Evolutionary conservation across 2,797 vertebrate species (phyloP).

Genomic region (Nothura maculosa): DNA sequence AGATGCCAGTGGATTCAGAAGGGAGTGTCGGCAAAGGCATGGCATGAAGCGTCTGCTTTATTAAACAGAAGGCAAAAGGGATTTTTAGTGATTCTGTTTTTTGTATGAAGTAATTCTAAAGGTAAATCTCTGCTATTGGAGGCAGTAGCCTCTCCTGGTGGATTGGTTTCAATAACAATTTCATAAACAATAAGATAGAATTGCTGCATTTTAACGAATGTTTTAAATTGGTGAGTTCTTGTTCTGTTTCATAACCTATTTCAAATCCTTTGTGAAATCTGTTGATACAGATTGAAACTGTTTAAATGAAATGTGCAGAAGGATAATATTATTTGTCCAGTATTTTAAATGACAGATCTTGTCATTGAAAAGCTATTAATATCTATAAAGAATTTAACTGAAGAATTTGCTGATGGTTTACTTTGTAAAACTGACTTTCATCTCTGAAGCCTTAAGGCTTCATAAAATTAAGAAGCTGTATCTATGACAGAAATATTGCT

Average conservation of each 20-base stretch:
- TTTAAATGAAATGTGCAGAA: not conserved
- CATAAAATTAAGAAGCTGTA: not conserved
- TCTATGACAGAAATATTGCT: not conserved
- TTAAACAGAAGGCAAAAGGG: accelerated
- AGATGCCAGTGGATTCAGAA: not conserved
- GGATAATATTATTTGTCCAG: not conserved
- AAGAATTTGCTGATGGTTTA: not conserved
- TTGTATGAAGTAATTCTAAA: not conserved
- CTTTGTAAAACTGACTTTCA: not conserved
- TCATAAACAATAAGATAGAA: not conserved
- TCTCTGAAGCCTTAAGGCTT: not conserved
- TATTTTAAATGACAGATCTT: slow-evolving; percentile 9
- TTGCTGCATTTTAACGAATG: not conserved
- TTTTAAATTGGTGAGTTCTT: not conserved
- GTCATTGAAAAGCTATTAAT: slow-evolving; percentile 14
- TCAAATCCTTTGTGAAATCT: not conserved
- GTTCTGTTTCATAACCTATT: not conserved
- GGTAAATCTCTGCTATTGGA: not conserved
- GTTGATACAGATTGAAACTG: not conserved
- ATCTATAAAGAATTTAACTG: not conserved
- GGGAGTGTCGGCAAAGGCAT: not conserved
- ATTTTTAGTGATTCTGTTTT: not conserved
- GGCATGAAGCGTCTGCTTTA: not conserved
- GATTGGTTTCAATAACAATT: not conserved
- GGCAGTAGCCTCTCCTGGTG: not conserved